Evolutionary conservation across 53 echinoderm and acorn worm species (phyloP).

Genomic region (Antedon mediterranea): DNA sequence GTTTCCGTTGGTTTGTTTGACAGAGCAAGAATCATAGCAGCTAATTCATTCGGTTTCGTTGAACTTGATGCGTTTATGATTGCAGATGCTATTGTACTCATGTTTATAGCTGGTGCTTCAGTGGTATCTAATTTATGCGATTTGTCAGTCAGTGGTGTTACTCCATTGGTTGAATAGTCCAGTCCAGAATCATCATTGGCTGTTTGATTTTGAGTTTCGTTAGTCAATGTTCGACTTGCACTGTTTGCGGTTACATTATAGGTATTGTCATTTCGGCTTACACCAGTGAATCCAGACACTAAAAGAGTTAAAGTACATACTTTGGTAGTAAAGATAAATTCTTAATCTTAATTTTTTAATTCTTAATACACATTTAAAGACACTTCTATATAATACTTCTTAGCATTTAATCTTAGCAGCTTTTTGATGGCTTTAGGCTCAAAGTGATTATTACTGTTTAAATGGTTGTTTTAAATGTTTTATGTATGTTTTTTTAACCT

Average conservation of each 20-base stretch:
- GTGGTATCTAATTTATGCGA: not conserved
- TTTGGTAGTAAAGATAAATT: too few relatives aligned
- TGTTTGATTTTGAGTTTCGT: not conserved
- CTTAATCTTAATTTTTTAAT: too few relatives aligned
- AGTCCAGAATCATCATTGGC: not conserved
- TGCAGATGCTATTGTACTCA: conserved; percentile 53
- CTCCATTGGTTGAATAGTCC: not conserved
- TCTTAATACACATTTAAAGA: too few relatives aligned
- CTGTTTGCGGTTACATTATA: not conserved
- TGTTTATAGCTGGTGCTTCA: conserved; percentile 52
- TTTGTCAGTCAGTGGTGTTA: not conserved
- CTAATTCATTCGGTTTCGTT: conserved; percentile 55
- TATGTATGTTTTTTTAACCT: too few relatives aligned
- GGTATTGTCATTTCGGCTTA: not conserved
- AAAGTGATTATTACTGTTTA: too few relatives aligned
- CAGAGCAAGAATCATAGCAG: conserved; percentile 53
- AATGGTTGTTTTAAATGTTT: too few relatives aligned
- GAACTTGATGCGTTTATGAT: conserved; percentile 56
- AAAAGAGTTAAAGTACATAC: too few relatives aligned
- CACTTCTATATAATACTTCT: too few relatives aligned
- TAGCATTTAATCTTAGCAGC: too few relatives aligned
- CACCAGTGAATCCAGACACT: too few relatives aligned
- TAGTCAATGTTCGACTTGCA: not conserved
- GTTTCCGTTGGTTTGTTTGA: conserved; percentile 30
- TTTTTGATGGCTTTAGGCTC: too few relatives aligned